Conservation (phyloP, 2,888 invertebrate genomes). For the Petrolisthes cinctipes region DNA sequence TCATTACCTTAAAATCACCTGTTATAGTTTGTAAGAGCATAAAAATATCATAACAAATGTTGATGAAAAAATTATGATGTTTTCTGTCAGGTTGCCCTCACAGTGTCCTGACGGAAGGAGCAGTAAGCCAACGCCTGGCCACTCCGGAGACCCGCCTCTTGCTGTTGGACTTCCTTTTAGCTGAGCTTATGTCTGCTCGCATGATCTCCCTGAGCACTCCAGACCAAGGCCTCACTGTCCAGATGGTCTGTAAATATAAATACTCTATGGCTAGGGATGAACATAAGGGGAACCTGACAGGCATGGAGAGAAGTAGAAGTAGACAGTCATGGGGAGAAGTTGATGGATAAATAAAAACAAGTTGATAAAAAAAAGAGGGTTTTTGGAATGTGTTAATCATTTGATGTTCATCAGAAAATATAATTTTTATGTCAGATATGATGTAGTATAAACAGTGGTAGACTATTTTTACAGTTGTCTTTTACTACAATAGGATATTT, state of each 20-base stretch:
- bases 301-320: not conserved
- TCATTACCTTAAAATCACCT: no score
- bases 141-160: slow-evolving; percentile 75
- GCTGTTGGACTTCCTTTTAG: slow-evolving; percentile 83
- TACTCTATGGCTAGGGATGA: slow-evolving; percentile 69
- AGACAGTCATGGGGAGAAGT: no score
- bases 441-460: no score
- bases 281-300: not conserved
- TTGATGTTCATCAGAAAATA: no score
- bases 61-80: not conserved
- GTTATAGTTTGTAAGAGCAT: not conserved
- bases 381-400: no score
- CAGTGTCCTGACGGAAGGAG: slow-evolving; percentile 77
- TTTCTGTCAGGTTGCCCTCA: slow-evolving; percentile 78
- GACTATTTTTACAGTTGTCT: no score
- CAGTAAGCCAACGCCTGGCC: slow-evolving; percentile 77
- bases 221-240: slow-evolving; percentile 75
- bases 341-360: no score
- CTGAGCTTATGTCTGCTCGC: slow-evolving; percentile 86
- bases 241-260: slow-evolving; percentile 72
- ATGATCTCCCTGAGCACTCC: slow-evolving; percentile 81
- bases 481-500: no score
- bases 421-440: no score
- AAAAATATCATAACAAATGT: not conserved
- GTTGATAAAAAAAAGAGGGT: no score